Percentiles rank a stretch among this genome's conserved stretches.
These are phyloP conservation scores for Acleris sparsana DNA, from an alignment of 2,888 invertebrate genomes.

Conservation along the genomic window DNA sequence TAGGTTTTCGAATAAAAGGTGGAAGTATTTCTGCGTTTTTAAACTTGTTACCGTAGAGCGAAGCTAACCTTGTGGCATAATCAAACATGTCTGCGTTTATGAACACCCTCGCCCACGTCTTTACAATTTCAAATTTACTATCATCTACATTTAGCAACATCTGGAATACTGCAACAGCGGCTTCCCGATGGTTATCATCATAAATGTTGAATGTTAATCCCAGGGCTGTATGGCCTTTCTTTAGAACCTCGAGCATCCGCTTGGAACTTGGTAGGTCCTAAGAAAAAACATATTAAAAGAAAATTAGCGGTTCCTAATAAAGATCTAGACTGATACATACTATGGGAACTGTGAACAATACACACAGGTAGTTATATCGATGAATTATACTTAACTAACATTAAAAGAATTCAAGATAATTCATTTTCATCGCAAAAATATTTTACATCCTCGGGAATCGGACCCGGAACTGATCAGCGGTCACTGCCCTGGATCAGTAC, in stretches of 20 bases:
- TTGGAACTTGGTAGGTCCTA: slow-evolving; percentile 57
- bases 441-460: too few species aligned
- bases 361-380: too few species aligned
- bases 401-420: too few species aligned
- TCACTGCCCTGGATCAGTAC: too few species aligned
- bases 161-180: slow-evolving; percentile 72
- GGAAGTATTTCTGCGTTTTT: slow-evolving; percentile 56
- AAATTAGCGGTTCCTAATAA: too few species aligned
- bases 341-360: too few species aligned
- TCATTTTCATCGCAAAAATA: too few species aligned
- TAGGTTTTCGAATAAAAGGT: slow-evolving; percentile 75
- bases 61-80: slow-evolving; percentile 72
- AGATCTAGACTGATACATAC: too few species aligned
- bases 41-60: slow-evolving; percentile 62
- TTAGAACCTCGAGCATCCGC: slow-evolving; percentile 51
- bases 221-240: slow-evolving; percentile 57
- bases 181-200: slow-evolving; percentile 73
- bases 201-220: slow-evolving; percentile 76
- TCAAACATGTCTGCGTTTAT: slow-evolving; percentile 78
- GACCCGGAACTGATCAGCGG: too few species aligned
- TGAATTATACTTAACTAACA: too few species aligned
- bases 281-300: slow-evolving; percentile 44
- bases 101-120: slow-evolving; percentile 64
- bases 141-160: slow-evolving; percentile 65
- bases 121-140: slow-evolving; percentile 60